A percentile compares a stretch with the other conserved stretches of the same genome.
phyloP scores from a whole-genome alignment of 2,797 vertebrate species.

The Pygocentrus nattereri region DNA sequence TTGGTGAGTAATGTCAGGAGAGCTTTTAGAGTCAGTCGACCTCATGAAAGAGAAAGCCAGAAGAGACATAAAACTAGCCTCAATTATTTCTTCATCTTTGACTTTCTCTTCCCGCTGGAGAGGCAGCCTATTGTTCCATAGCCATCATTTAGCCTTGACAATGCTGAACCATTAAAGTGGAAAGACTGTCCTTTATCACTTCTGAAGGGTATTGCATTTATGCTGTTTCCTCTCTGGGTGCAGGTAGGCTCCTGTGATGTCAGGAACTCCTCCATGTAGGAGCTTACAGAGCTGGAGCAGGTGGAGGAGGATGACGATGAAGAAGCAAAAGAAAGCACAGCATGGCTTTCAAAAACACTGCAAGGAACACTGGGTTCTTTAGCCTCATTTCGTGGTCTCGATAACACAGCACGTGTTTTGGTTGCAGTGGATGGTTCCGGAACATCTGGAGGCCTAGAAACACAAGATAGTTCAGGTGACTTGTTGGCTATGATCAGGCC shows the following conservation, averaged over 20 bases:
- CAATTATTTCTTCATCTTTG: conserved; percentile 64
- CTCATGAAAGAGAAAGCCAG: neutral
- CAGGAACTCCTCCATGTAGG: conserved; percentile 29
- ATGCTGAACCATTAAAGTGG: conserved; percentile 56
- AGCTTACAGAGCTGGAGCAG: conserved; percentile 37
- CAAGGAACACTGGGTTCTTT: neutral
- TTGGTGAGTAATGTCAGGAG: neutral
- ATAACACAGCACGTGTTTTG: neutral
- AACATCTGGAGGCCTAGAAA: conserved; percentile 45
- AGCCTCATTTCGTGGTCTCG: conserved; percentile 17
- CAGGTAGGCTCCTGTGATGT: conserved; percentile 17
- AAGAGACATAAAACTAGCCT: neutral
- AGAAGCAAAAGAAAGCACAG: neutral
- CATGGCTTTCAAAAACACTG: neutral
- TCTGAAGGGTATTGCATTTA: neutral
- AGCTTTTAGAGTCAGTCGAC: neutral
- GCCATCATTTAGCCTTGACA: conserved; percentile 44
- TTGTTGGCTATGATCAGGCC: conserved; percentile 66
- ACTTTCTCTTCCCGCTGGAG: conserved; percentile 69
- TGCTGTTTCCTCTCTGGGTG: conserved; percentile 21
- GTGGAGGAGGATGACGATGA: conserved; percentile 63
- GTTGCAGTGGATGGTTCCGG: neutral
- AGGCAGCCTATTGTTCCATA: conserved; percentile 63
- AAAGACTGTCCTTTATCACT: conserved; percentile 41
- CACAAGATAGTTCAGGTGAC: conserved; percentile 3